Evolutionary conservation across 1,140 invertebrate species (phyloP).

Genomic region (Tetramorium parvispinum): DNA sequence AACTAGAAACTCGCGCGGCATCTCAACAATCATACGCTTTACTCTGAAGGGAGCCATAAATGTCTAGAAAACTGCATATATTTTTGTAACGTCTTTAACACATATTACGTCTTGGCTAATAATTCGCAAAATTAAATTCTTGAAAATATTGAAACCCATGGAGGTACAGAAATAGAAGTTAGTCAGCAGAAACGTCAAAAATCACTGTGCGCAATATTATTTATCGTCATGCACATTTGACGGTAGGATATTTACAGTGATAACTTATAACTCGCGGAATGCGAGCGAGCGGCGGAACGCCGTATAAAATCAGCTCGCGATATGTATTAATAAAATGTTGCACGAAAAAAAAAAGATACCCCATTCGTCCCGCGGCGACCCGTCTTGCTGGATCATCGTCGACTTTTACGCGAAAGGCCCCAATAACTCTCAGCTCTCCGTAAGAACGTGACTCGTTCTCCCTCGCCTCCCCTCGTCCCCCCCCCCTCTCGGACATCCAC

Average conservation of each 20-base stretch:
- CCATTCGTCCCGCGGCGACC: neutral
- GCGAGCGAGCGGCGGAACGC: neutral
- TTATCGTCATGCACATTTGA: neutral
- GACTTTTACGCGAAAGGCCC: slow-evolving; percentile 12
- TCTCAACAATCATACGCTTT: neutral
- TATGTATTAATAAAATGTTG: slow-evolving; percentile 20
- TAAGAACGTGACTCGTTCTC: slow-evolving; percentile 23
- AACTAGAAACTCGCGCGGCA: neutral
- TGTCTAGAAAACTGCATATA: neutral
- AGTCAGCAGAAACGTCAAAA: neutral
- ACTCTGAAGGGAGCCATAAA: neutral
- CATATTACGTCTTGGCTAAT: neutral
- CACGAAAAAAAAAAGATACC: neutral
- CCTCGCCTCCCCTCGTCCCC: neutral
- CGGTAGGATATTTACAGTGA: neutral
- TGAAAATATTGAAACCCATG: neutral
- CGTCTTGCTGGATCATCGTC: slow-evolving; percentile 7
- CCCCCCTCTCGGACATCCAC: neutral
- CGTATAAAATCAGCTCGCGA: neutral
- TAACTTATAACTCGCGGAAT: neutral
- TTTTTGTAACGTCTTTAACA: neutral
- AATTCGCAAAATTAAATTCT: neutral
- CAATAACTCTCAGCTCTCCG: slow-evolving; percentile 38
- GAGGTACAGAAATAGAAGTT: neutral
- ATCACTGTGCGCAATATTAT: neutral